A percentile compares a stretch with the other conserved stretches of the same genome.
Conservation (phyloP, 92 coral and sea anemone species). For the Paragorgia papillata region DNA sequence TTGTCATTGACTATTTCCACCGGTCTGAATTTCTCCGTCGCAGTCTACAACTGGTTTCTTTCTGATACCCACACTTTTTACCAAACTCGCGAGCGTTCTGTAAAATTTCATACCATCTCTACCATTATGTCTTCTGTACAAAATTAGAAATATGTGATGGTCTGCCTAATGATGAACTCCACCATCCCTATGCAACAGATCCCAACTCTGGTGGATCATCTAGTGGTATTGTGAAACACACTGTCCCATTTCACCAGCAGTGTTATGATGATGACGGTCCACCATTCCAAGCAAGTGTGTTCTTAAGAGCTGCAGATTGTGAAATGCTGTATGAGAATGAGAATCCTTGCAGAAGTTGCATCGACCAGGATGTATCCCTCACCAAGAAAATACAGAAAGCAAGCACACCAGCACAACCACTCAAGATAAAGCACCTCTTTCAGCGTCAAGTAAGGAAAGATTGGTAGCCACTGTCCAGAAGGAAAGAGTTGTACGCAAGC, state of each 20-base stretch:
- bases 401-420: neutral
- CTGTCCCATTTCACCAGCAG: neutral
- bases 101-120: neutral
- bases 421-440: constrained; percentile 15
- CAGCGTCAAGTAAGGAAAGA: neutral
- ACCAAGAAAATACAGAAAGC: no score
- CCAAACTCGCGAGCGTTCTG: neutral
- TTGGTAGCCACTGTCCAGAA: constrained; percentile 18
- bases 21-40: constrained; percentile 9
- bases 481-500: neutral
- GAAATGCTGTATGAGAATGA: neutral
- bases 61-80: constrained; percentile 9
- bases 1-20: neutral
- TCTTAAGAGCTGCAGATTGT: neutral
- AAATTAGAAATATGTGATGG: neutral
- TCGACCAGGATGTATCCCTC: neutral
- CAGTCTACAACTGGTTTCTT: constrained; percentile 18
- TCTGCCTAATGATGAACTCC: no score
- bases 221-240: neutral
- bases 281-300: constrained; percentile 3
- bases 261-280: constrained; percentile 10
- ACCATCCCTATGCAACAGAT: neutral
- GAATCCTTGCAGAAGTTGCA: neutral
- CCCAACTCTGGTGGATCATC: neutral
- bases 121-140: neutral